Percentiles rank a stretch among this genome's conserved stretches.
These are phyloP conservation scores for Lordiphosa clarofinis DNA, from an alignment of 1,140 invertebrate genomes.

Conservation along the genomic window DNA sequence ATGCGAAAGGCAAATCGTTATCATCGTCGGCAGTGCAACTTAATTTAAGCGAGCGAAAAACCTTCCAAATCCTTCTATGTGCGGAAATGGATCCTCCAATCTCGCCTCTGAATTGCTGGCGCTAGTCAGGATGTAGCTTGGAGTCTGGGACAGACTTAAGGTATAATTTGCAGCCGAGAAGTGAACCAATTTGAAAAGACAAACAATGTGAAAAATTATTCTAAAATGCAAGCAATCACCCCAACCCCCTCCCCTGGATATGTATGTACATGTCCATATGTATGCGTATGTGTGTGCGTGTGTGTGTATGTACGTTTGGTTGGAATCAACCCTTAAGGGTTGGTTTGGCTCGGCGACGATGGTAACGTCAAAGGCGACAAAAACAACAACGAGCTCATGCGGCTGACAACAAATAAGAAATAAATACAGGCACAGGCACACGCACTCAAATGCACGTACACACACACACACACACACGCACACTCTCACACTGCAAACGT, in stretches of 20 bases:
- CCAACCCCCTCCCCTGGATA: conserved; percentile 17
- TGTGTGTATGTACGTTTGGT: conserved; percentile 7
- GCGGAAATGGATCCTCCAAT: conserved; percentile 4
- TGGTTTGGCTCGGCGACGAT: conserved; percentile 22
- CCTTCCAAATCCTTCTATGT: background rate
- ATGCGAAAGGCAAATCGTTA: conserved; percentile 5
- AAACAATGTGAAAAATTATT: conserved; percentile 12
- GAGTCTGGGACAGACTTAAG: background rate
- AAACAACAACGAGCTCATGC: conserved; percentile 16
- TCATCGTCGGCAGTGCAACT: background rate
- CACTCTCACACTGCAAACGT: conserved; percentile 2
- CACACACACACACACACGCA: conserved; percentile 2
- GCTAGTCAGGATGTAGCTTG: conserved; percentile 12
- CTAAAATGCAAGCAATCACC: conserved; percentile 18
- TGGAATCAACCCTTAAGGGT: conserved; percentile 37
- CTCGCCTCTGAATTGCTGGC: background rate
- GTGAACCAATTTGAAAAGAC: conserved; percentile 5
- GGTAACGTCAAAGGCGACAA: conserved; percentile 28
- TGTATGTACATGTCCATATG: background rate
- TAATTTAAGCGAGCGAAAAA: background rate
- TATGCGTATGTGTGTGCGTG: conserved; percentile 1
- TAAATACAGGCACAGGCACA: conserved; percentile 6
- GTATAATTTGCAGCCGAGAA: conserved; percentile 5
- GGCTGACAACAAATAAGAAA: conserved; percentile 6
- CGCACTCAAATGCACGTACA: background rate